Percentiles rank a stretch among this genome's conserved stretches.
These are phyloP conservation scores for Axis porcinus DNA, from an alignment of 2,113 vertebrate species.

Conservation along the genomic window DNA sequence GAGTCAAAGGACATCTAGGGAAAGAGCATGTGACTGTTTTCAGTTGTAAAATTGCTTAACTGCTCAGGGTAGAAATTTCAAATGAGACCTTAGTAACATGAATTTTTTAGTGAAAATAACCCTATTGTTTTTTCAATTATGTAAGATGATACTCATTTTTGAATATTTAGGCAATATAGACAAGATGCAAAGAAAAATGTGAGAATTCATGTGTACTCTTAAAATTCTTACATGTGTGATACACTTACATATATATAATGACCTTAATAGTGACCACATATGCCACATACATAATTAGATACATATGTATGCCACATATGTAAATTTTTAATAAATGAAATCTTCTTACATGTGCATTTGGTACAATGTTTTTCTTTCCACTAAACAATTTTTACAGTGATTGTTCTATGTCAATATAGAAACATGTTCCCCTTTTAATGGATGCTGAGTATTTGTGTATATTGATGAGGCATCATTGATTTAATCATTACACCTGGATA, in stretches of 20 bases:
- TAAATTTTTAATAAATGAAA: neutral
- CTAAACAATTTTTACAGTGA: neutral
- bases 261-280: neutral
- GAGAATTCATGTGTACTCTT: neutral
- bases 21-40: neutral
- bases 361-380: neutral
- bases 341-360: neutral
- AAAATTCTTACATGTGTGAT: neutral
- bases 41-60: neutral
- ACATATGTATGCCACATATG: neutral
- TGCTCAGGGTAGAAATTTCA: neutral
- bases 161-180: neutral
- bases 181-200: neutral
- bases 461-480: neutral
- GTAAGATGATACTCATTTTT: neutral
- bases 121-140: neutral
- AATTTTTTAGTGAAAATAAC: neutral
- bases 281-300: neutral
- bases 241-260: neutral
- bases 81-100: neutral
- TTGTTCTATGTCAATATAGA: neutral
- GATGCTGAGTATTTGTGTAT: neutral
- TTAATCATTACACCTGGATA: neutral
- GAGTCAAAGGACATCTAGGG: neutral
- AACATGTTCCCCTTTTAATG: neutral